These are phyloP conservation scores for Periparus ater DNA, from an alignment of 2,797 vertebrate genomes.

Conservation along the genomic window DNA sequence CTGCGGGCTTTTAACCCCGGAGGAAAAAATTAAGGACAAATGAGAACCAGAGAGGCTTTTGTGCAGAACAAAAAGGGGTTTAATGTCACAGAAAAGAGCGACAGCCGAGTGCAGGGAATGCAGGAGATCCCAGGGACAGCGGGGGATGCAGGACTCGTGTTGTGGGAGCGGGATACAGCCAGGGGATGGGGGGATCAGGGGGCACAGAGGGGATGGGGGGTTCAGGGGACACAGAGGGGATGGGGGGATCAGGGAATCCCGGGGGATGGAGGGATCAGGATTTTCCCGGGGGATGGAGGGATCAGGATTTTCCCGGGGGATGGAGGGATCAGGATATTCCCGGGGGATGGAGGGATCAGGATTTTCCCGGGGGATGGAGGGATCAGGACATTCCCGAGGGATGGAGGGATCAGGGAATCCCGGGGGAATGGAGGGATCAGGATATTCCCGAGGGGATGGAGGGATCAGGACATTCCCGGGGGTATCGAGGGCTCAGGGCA, in stretches of 20 bases:
- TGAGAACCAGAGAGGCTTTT: neutral
- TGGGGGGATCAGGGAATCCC: neutral
- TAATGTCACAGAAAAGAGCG: neutral
- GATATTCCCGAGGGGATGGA: too few species aligned
- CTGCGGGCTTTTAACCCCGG: accelerated
- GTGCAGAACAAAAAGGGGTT: neutral
- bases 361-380: neutral
- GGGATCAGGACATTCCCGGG: neutral
- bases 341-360: neutral
- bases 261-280: neutral
- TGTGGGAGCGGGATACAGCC: neutral
- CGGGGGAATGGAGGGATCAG: neutral
- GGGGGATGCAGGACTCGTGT: neutral
- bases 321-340: neutral
- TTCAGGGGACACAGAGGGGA: neutral
- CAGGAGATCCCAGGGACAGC: neutral
- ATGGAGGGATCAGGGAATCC: neutral
- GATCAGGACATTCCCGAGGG: neutral
- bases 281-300: neutral
- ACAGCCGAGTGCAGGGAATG: accelerated
- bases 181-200: neutral
- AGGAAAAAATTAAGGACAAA: neutral
- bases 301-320: neutral
- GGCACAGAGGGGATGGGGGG: neutral
- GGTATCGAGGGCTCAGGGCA: neutral